Base-by-base conservation (phyloP, 2,888 invertebrate species). In the Epirrhoe tristata region DNA sequence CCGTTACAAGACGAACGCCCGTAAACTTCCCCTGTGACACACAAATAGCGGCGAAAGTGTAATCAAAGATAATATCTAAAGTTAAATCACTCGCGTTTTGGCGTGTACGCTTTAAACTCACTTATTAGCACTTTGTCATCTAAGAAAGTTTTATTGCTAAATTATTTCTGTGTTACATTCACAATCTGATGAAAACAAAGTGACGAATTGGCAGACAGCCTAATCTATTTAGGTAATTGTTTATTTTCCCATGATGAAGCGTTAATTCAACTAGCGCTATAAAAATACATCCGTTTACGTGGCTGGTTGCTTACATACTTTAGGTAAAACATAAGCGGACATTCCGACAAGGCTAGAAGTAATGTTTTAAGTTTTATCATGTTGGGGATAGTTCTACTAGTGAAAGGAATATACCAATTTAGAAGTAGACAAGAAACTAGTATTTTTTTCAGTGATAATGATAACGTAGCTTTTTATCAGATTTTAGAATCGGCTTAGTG, bases 131-230 rank as follows among this genome's bases (percentile, higher is more conserved):
- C 14, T 12, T 48, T 61, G 32, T 48, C 43, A 8, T 31, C n/a
- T 50, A 8, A 31, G 8, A 43, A 60, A 39, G 53, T 34, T 57
- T 61, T 50, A 58, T 54, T 53, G 57, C n/a, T 17, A 58, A 24
- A 36, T 50, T 50, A 24, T 62, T 55, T 36, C 14, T 54, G 51
- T 55, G n/a, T 52, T 46, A 58, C 24, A 55, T 39, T 43, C 56
- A 57, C 56, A 51, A 32, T 58, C 16, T 39, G 32, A 59, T 67
- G 51, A 58, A 57, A 57, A 60, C 56, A 60, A 48, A 43, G 53
- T 53, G 36, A 63, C 31, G 51, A 67, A 57, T 63, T 68, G 64
- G 68, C 68, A 64, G 16, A 61, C 58, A 6, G 61, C 68, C 68
- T 61, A 62, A 58, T 67, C 63, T 64, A 64, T 67, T 67, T 64